Percentiles rank a stretch among this genome's conserved stretches.
phyloP scores from a whole-genome alignment of 2,797 vertebrate species.

The Thripadectes ignobilis region DNA sequence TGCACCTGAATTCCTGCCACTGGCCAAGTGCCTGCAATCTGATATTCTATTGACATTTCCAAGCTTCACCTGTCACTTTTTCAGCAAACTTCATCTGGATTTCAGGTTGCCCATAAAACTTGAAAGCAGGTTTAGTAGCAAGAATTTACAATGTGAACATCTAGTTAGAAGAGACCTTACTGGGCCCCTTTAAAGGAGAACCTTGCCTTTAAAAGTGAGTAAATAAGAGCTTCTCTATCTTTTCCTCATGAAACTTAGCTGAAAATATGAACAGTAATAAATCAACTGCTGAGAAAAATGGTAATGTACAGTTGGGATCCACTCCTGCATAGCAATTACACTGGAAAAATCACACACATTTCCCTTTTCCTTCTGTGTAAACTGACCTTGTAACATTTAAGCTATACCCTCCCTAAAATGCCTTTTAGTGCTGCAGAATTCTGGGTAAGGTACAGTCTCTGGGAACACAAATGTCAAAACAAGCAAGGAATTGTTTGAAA shows the following conservation, averaged over 20 bases:
- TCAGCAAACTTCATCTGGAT: conserved; percentile 9
- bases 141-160: conserved; percentile 37
- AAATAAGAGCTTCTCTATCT: conserved; percentile 4
- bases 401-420: background rate
- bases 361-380: conserved; percentile 22
- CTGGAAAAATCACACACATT: conserved; percentile 13
- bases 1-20: background rate
- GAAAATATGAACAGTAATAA: conserved; percentile 26
- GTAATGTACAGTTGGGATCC: background rate
- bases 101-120: conserved; percentile 26
- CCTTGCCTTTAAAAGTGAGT: conserved; percentile 10
- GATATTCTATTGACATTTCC: background rate
- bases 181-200: background rate
- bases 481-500: background rate
- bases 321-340: background rate
- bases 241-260: background rate
- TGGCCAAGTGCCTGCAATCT: background rate
- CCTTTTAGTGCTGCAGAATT: background rate
- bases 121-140: conserved; percentile 13
- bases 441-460: background rate
- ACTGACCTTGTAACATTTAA: background rate
- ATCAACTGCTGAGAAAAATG: background rate
- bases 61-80: background rate
- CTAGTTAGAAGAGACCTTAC: background rate
- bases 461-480: background rate